phyloP scores from a whole-genome alignment of 2,113 vertebrate species.

The Chauna torquata region DNA sequence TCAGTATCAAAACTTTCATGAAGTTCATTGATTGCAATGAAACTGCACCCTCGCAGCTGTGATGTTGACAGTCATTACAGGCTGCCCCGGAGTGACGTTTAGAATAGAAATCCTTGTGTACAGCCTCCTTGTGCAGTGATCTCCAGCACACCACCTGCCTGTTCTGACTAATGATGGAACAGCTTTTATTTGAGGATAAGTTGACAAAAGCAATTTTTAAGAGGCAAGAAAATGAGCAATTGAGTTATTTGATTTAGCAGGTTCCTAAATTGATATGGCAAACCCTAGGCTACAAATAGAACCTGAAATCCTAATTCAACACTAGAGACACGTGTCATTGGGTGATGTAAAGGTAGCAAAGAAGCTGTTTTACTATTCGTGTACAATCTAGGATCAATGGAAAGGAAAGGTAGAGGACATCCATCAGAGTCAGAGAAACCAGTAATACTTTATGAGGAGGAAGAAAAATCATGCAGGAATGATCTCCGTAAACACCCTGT shows the following conservation, averaged over 20 bases:
- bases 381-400: conserved; percentile 8
- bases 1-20: neutral
- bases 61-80: neutral
- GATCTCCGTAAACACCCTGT: neutral
- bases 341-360: neutral
- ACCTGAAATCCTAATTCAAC: neutral
- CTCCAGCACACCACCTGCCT: neutral
- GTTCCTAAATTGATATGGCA: neutral
- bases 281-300: neutral
- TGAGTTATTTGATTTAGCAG: neutral
- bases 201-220: conserved; percentile 56
- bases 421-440: neutral
- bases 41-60: neutral
- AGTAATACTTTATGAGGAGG: neutral
- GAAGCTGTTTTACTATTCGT: conserved; percentile 5
- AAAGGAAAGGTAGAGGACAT: neutral
- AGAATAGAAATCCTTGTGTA: neutral
- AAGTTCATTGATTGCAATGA: neutral
- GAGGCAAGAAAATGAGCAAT: neutral
- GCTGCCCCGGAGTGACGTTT: neutral
- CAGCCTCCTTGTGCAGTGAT: neutral
- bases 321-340: neutral
- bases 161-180: conserved; percentile 48
- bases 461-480: neutral
- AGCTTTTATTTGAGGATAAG: neutral